Conservation (phyloP, 2,113 vertebrate genomes). For the Mustela nigripes region DNA sequence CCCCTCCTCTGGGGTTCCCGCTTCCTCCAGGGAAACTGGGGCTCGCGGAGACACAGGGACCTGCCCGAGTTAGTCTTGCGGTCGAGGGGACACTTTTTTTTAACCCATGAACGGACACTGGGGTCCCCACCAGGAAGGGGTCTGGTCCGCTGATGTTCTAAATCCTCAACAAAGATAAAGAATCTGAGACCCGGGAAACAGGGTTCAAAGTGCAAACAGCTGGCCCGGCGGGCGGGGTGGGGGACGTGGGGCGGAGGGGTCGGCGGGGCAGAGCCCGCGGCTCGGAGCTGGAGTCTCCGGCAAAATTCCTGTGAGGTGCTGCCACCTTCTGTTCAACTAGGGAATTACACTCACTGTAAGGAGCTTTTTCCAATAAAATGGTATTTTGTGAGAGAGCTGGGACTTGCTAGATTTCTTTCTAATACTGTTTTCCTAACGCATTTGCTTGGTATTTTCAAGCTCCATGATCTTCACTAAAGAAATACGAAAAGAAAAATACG, state of each 20-base stretch:
- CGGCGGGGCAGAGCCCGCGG: fast-evolving
- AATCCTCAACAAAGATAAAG: neutral
- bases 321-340: constrained; percentile 49
- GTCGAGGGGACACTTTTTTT: neutral
- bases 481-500: neutral
- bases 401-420: neutral
- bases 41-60: no score
- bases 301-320: neutral
- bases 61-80: neutral
- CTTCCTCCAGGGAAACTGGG: neutral
- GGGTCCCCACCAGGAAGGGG: neutral
- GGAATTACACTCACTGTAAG: constrained; percentile 33
- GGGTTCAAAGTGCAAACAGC: neutral
- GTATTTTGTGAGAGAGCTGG: neutral
- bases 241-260: fast-evolving
- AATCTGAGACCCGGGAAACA: neutral
- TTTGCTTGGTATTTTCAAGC: constrained; percentile 19
- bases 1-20: neutral
- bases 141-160: neutral
- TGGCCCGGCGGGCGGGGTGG: fast-evolving
- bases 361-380: neutral
- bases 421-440: neutral
- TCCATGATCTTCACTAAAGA: neutral
- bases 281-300: fast-evolving
- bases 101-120: neutral